Conservation (phyloP, 2,888 invertebrate species). For the Melieria crassipennis region DNA sequence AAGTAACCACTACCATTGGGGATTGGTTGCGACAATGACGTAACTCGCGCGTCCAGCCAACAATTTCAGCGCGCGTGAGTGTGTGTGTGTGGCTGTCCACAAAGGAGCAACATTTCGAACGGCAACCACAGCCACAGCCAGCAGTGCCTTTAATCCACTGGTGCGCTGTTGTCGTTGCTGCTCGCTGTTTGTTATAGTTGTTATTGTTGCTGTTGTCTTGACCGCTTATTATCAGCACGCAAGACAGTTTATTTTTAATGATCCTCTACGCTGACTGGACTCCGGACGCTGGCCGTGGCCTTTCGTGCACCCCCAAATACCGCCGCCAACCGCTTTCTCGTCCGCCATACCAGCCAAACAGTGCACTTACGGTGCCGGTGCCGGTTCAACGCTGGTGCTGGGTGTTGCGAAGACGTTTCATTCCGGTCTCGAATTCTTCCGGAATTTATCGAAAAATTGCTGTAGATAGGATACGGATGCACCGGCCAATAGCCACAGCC, state of each 20-base stretch:
- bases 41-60: background rate
- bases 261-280: constrained; percentile 51
- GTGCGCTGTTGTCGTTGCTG: background rate
- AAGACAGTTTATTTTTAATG: constrained; percentile 62
- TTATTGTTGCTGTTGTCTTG: constrained; percentile 13
- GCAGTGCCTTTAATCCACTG: background rate
- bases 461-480: constrained; percentile 29
- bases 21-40: too few relatives aligned
- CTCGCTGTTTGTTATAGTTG: constrained; percentile 2
- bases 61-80: background rate
- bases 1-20: too few relatives aligned
- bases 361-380: background rate
- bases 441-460: constrained; percentile 43
- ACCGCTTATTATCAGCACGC: constrained; percentile 59
- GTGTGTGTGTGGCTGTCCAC: background rate
- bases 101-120: background rate
- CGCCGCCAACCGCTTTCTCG: constrained; percentile 17
- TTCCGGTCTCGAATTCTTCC: constrained; percentile 38
- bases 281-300: constrained; percentile 38
- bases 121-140: background rate
- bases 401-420: constrained; percentile 4
- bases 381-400: background rate
- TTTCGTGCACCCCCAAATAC: background rate
- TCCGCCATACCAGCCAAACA: background rate
- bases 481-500: too few relatives aligned